Conservation (phyloP, 2,797 vertebrate species). For the Antrozous pallidus region DNA sequence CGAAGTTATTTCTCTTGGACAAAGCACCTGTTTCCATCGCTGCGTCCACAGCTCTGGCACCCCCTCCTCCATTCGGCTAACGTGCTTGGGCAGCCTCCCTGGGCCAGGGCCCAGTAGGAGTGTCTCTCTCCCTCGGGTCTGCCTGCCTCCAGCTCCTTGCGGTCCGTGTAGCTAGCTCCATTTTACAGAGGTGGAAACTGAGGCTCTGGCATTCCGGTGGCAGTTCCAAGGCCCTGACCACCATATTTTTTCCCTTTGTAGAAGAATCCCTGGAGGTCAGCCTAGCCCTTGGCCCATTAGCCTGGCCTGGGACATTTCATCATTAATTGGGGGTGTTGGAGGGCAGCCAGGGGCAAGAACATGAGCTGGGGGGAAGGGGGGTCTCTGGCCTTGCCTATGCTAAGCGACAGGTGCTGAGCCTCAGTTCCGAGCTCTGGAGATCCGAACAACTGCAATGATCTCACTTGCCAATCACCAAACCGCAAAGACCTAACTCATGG, state of each 20-base stretch:
- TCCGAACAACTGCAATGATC: neutral
- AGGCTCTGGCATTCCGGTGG: neutral
- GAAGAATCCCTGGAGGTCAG: neutral
- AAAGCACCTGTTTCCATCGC: fast-evolving
- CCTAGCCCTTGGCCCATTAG: neutral
- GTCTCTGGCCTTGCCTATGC: neutral
- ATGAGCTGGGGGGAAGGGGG: neutral
- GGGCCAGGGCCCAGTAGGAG: fast-evolving
- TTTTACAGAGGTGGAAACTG: conserved; percentile 9
- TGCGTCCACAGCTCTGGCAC: fast-evolving
- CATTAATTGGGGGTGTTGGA: neutral
- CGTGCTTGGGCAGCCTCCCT: neutral
- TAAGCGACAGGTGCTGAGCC: too few relatives aligned
- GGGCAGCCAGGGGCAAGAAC: neutral
- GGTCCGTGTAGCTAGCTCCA: neutral
- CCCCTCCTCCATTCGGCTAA: fast-evolving
- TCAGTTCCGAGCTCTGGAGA: neutral
- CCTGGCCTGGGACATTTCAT: neutral
- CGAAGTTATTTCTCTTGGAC: neutral
- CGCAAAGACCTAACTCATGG: neutral
- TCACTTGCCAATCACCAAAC: neutral
- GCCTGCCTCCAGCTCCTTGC: fast-evolving
- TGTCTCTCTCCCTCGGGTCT: neutral
- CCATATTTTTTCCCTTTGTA: neutral
- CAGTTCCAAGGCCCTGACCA: neutral